A percentile compares a stretch with the other conserved stretches of the same genome.
Conservation (phyloP, 2,113 vertebrate species). For the Jaculus jaculus region DNA sequence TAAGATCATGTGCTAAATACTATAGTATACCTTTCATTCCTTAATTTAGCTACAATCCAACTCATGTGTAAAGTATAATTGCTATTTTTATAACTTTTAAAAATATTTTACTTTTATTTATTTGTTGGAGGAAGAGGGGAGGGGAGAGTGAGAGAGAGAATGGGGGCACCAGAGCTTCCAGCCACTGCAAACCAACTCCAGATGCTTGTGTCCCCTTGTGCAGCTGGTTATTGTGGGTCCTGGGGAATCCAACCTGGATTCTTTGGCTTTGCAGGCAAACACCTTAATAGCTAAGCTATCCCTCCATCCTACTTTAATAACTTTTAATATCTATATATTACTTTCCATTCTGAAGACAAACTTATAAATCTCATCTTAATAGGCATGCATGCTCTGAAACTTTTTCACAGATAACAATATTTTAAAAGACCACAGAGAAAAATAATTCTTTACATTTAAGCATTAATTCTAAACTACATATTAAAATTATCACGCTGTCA, state of each 20-base stretch:
- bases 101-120: too few relatives aligned
- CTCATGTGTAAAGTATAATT: background rate
- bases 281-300: too few relatives aligned
- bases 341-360: background rate
- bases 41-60: background rate
- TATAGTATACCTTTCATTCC: background rate
- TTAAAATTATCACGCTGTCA: background rate
- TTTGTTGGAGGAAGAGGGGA: too few relatives aligned
- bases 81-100: background rate
- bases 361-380: background rate
- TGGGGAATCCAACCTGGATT: too few relatives aligned
- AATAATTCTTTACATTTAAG: background rate
- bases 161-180: too few relatives aligned
- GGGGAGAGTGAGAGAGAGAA: too few relatives aligned
- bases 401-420: background rate
- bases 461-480: background rate
- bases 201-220: too few relatives aligned
- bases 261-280: too few relatives aligned
- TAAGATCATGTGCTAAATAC: background rate
- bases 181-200: too few relatives aligned
- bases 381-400: background rate
- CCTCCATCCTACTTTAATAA: too few relatives aligned
- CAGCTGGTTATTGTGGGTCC: too few relatives aligned
- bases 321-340: background rate
- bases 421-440: background rate